Conservation (phyloP, 2,113 vertebrate genomes). For the Dissostichus mawsoni region DNA sequence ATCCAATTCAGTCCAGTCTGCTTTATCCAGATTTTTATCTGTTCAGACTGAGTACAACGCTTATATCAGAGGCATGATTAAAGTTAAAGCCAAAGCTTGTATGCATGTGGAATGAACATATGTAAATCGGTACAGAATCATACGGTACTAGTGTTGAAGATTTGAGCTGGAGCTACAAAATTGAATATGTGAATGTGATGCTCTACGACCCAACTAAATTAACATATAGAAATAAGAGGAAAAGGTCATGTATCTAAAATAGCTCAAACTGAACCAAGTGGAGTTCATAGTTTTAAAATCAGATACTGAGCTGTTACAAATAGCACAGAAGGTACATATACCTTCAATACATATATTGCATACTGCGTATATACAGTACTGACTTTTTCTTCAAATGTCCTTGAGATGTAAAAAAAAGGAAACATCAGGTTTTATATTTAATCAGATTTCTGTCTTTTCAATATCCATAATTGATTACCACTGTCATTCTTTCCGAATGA, state of each 20-base stretch:
- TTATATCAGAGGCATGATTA: not conserved
- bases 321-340: too few species aligned
- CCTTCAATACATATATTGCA: not conserved
- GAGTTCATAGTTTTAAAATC: too few species aligned
- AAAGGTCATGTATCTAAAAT: too few species aligned
- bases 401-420: not conserved
- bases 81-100: not conserved
- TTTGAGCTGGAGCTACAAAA: not conserved
- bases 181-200: not conserved
- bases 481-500: not conserved
- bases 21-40: too few species aligned
- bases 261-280: too few species aligned
- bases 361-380: not conserved
- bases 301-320: too few species aligned
- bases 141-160: not conserved
- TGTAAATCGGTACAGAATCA: not conserved
- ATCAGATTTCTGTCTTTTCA: conserved; percentile 6
- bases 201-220: not conserved
- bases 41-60: too few species aligned
- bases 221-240: not conserved
- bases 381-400: not conserved
- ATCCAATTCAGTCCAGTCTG: not conserved
- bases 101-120: too few species aligned
- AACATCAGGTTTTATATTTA: not conserved
- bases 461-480: not conserved